A percentile compares a stretch with the other conserved stretches of the same genome.
Conservation (phyloP, 2,888 invertebrate species). For the Bugula neritina region DNA sequence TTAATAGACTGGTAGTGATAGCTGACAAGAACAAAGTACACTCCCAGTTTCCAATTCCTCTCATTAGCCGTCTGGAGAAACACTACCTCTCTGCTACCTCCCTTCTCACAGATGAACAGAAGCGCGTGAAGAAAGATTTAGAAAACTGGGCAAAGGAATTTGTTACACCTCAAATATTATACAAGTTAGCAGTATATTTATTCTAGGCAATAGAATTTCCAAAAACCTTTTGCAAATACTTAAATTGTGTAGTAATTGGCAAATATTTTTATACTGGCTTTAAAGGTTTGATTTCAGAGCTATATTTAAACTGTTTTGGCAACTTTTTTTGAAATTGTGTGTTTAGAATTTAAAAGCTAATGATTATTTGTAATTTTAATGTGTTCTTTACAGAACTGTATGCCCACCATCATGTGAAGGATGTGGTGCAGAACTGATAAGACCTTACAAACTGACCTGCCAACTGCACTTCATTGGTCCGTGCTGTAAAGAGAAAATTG, state of each 20-base stretch:
- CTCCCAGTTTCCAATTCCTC: neutral
- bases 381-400: neutral
- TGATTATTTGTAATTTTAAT: neutral
- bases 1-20: neutral
- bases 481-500: neutral
- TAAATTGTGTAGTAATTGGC: neutral
- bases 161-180: neutral
- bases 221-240: no score
- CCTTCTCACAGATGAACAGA: neutral
- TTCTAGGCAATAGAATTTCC: neutral
- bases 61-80: neutral
- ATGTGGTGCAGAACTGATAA: neutral
- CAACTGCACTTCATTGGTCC: slow-evolving; percentile 1
- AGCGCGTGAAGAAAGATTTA: neutral
- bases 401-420: neutral
- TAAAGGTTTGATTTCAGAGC: no score
- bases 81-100: neutral
- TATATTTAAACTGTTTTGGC: no score
- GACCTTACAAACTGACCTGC: slow-evolving; percentile 1
- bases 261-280: no score
- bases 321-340: neutral
- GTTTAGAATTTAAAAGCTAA: neutral
- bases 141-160: neutral
- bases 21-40: neutral
- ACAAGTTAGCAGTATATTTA: neutral